phyloP scores from a whole-genome alignment of 2,797 vertebrate genomes.

The Falco novaeseelandiae region DNA sequence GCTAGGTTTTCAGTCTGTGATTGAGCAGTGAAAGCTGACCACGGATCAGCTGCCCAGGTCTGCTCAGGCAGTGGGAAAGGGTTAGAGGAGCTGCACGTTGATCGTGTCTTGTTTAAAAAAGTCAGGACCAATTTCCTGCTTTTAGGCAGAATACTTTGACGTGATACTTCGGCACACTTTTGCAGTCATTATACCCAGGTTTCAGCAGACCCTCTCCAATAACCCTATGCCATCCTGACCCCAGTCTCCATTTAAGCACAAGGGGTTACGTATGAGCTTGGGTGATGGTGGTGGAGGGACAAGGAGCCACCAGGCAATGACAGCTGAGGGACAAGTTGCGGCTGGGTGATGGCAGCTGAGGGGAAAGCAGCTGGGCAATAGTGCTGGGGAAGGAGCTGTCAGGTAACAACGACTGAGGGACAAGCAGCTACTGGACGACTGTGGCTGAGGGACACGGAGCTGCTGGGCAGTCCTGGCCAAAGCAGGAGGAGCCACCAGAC shows the following conservation, averaged over 20 bases:
- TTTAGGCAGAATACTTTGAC: rapidly evolving
- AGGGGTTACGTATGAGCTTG: not conserved
- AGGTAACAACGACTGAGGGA: not conserved
- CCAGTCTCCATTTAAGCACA: not conserved
- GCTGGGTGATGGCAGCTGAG: not conserved
- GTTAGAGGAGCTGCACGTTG: not conserved
- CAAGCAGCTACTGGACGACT: rapidly evolving
- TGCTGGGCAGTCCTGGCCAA: not conserved
- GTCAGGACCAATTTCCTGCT: not conserved
- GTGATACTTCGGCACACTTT: rapidly evolving
- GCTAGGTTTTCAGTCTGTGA: no score
- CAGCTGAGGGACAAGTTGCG: no score
- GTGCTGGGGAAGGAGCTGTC: not conserved
- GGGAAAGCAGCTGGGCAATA: not conserved
- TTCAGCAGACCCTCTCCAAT: rapidly evolving
- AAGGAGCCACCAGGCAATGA: not conserved
- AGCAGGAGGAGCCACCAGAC: no score
- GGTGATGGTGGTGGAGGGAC: not conserved
- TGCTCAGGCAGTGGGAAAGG: not conserved
- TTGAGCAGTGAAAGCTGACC: not conserved
- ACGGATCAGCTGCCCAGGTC: rapidly evolving
- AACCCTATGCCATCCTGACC: rapidly evolving
- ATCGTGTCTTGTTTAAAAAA: rapidly evolving
- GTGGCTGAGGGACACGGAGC: not conserved
- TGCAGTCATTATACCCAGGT: rapidly evolving